These are phyloP conservation scores for Apogon talboti DNA, from an alignment of 2,797 vertebrate species.

Conservation along the genomic window DNA sequence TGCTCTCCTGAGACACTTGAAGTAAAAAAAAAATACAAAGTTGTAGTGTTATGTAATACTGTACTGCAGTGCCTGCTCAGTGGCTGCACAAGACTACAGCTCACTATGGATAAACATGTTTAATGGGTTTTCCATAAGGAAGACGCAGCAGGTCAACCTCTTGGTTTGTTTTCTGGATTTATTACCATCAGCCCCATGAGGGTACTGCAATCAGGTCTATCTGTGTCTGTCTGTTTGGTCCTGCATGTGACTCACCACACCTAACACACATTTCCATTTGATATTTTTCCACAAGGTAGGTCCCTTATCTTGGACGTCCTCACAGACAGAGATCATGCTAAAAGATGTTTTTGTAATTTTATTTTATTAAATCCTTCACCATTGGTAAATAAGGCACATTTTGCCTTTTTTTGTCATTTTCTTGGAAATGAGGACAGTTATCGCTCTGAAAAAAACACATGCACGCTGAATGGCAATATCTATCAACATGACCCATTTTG, in stretches of 20 bases:
- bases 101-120: conserved; percentile 38
- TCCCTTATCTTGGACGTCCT: no score
- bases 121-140: conserved; percentile 19
- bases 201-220: neutral
- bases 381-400: no score
- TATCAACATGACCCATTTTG: no score
- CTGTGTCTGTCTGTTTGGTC: neutral
- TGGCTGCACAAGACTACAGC: conserved; percentile 25
- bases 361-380: no score
- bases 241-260: neutral
- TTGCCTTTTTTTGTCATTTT: no score
- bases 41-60: conserved; percentile 61
- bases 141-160: neutral
- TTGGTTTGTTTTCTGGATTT: conserved; percentile 1
- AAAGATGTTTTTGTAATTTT: no score
- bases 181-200: neutral
- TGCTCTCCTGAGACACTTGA: conserved; percentile 45
- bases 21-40: conserved; percentile 41
- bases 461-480: no score
- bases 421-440: no score
- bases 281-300: no score
- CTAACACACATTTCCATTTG: neutral
- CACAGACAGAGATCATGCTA: no score
- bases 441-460: no score
- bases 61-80: conserved; percentile 11